Evolutionary conservation across 2,888 invertebrate species (phyloP).

Genomic region (Salpingus planirostris): DNA sequence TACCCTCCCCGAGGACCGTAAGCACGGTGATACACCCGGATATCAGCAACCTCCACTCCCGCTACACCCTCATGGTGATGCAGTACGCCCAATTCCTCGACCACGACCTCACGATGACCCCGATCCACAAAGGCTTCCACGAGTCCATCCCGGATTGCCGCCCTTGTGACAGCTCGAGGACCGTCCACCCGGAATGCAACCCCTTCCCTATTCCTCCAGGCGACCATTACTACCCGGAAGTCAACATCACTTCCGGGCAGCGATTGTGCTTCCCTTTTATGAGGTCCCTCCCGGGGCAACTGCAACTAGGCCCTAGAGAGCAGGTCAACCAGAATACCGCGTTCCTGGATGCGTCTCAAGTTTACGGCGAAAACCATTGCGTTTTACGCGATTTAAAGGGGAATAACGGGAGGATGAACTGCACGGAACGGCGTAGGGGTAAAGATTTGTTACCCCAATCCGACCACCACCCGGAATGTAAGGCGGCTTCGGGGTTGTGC

Average conservation of each 20-base stretch:
- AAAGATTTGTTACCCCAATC: conserved; percentile 75
- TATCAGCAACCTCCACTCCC: conserved; percentile 77
- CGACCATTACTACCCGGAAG: conserved; percentile 83
- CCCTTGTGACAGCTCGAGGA: conserved; percentile 76
- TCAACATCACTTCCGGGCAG: conserved; percentile 74
- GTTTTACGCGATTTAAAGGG: conserved; percentile 68
- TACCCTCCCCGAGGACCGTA: conserved; percentile 80
- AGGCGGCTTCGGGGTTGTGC: conserved; percentile 74
- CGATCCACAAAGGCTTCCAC: conserved; percentile 82
- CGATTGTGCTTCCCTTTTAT: conserved; percentile 89
- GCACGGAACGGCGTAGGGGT: conserved; percentile 66
- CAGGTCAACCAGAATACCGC: conserved; percentile 93
- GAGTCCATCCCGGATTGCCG: conserved; percentile 86
- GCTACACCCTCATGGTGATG: conserved; percentile 89
- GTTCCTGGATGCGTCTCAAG: conserved; percentile 74
- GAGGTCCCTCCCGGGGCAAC: conserved; percentile 87
- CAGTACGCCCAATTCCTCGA: conserved; percentile 92
- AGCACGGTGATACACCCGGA: conserved; percentile 87
- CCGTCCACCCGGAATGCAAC: conserved; percentile 88
- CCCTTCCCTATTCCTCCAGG: conserved; percentile 84
- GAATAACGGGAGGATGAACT: conserved; percentile 73
- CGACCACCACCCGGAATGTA: conserved; percentile 77
- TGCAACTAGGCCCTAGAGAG: conserved; percentile 78
- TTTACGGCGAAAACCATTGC: conserved; percentile 87
- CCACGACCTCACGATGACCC: conserved; percentile 91